Conservation (phyloP, 2,888 invertebrate genomes). For the Acrobasis suavella region DNA sequence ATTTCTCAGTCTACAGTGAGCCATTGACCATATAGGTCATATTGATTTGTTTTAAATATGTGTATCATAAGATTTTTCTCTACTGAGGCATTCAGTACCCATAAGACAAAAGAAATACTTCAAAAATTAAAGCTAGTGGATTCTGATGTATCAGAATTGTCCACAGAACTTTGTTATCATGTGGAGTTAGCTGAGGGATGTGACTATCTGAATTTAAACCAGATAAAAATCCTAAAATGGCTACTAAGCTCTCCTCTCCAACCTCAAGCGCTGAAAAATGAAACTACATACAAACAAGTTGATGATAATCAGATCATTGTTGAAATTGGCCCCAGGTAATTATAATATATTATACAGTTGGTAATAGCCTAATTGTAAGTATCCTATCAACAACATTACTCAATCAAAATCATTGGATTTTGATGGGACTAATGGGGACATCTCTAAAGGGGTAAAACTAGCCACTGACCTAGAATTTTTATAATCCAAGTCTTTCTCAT, state of each 20-base stretch:
- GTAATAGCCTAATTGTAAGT: not conserved
- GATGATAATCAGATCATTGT: conserved; percentile 79
- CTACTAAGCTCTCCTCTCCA: conserved; percentile 88
- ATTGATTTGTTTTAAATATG: conserved; percentile 56
- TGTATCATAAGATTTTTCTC: conserved; percentile 84
- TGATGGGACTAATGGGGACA: no score
- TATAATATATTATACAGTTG: conserved; percentile 1
- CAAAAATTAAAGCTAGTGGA: conserved; percentile 77
- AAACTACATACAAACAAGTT: conserved; percentile 72
- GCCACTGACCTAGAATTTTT: no score
- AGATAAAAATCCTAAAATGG: conserved; percentile 88
- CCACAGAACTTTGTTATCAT: conserved; percentile 92
- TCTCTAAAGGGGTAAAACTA: no score
- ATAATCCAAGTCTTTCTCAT: no score
- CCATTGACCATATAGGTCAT: conserved; percentile 37
- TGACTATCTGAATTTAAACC: conserved; percentile 79
- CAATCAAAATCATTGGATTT: no score
- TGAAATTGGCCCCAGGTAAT: conserved; percentile 94
- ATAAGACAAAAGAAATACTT: conserved; percentile 83
- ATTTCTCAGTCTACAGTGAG: conserved; percentile 41
- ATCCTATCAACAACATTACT: no score
- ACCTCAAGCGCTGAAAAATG: conserved; percentile 80
- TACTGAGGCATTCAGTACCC: conserved; percentile 82
- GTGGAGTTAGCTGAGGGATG: conserved; percentile 83
- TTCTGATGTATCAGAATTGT: conserved; percentile 73